These are phyloP conservation scores for Acleris literana DNA, from an alignment of 2,888 invertebrate genomes.

Conservation along the genomic window DNA sequence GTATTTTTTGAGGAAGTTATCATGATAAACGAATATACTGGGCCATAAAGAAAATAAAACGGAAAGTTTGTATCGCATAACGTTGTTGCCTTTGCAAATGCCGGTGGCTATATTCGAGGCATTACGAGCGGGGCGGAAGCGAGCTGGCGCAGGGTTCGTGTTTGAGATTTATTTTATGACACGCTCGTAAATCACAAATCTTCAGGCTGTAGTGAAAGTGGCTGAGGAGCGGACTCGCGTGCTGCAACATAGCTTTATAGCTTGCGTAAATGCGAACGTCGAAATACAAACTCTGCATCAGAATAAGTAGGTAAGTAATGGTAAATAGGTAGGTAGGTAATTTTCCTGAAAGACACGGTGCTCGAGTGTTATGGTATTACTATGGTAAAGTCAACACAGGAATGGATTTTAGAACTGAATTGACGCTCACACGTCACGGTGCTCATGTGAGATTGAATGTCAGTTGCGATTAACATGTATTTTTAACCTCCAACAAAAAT, in stretches of 20 bases:
- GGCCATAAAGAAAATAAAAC: slow-evolving; percentile 43
- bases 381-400: too few relatives aligned
- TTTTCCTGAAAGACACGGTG: too few relatives aligned
- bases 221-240: slow-evolving; percentile 23
- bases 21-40: slow-evolving; percentile 30
- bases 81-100: slow-evolving; percentile 46
- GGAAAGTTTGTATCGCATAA: slow-evolving; percentile 45
- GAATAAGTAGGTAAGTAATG: too few relatives aligned
- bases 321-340: too few relatives aligned
- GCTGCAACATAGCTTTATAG: slow-evolving; percentile 23
- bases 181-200: slow-evolving; percentile 47
- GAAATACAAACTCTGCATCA: background rate
- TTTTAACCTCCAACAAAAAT: too few relatives aligned
- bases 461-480: too few relatives aligned
- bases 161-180: slow-evolving; percentile 49
- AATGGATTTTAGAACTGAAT: too few relatives aligned
- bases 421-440: too few relatives aligned
- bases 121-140: slow-evolving; percentile 42
- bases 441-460: too few relatives aligned
- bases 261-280: background rate
- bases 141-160: slow-evolving; percentile 41
- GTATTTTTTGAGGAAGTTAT: slow-evolving; percentile 34
- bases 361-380: too few relatives aligned
- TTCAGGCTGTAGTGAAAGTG: slow-evolving; percentile 39
- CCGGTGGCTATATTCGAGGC: slow-evolving; percentile 41